A percentile compares a stretch with the other conserved stretches of the same genome.
phyloP scores from a whole-genome alignment of 2,113 vertebrate genomes.

The Anhinga anhinga region DNA sequence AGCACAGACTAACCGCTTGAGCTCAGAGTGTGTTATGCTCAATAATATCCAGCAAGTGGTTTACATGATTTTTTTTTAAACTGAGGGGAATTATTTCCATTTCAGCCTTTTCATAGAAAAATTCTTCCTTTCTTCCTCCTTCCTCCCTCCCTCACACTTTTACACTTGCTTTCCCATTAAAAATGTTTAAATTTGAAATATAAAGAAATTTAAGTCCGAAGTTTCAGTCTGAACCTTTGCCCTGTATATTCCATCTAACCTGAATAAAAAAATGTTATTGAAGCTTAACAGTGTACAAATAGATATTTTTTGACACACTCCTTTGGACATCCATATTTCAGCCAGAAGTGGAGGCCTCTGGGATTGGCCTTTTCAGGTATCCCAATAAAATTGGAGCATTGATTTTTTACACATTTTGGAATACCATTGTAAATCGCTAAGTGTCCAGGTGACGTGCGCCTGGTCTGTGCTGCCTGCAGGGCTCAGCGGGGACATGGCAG shows the following conservation, averaged over 20 bases:
- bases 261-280: not conserved
- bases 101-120: not conserved
- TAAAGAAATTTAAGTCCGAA: not conserved
- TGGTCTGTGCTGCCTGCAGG: not conserved
- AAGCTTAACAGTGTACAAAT: not conserved
- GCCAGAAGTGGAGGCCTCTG: not conserved
- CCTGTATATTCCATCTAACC: not conserved
- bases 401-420: not conserved
- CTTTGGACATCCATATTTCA: not conserved
- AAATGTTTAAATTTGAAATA: slow-evolving; percentile 31
- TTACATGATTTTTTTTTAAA: not conserved
- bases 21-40: not conserved
- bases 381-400: not conserved
- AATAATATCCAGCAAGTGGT: not conserved
- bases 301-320: not conserved
- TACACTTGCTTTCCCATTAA: not conserved
- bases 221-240: not conserved
- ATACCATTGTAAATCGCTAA: not conserved
- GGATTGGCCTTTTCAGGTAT: not conserved
- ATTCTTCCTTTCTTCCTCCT: not conserved
- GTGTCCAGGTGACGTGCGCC: not conserved
- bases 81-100: not conserved
- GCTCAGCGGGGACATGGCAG: rapidly evolving
- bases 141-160: not conserved
- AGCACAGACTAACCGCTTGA: not conserved